Percentiles rank a stretch among this genome's conserved stretches.
Evolutionary conservation across 2,797 vertebrate species (phyloP).

Genomic region (Ctenosaura bakeri): DNA sequence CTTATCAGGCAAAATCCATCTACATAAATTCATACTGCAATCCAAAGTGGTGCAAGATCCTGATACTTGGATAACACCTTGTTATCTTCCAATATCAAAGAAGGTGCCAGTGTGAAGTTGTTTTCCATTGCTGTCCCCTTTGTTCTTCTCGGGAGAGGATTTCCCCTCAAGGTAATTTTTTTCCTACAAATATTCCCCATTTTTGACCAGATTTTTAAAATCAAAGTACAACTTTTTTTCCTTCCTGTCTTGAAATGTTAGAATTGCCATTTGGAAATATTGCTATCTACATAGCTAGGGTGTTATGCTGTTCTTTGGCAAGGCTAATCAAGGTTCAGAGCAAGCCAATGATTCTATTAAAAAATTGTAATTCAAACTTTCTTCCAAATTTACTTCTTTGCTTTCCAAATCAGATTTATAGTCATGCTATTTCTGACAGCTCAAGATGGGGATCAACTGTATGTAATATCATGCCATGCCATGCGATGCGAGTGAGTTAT

Average conservation of each 20-base stretch:
- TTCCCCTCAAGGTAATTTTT: too few relatives aligned
- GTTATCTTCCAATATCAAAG: too few relatives aligned
- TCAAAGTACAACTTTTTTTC: background rate
- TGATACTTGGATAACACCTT: too few relatives aligned
- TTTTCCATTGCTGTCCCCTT: too few relatives aligned
- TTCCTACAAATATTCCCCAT: too few relatives aligned
- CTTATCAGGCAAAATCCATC: too few relatives aligned
- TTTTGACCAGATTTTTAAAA: background rate
- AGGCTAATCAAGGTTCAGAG: constrained; percentile 1
- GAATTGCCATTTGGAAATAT: background rate
- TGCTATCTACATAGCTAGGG: background rate
- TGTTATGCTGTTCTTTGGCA: background rate
- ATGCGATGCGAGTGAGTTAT: background rate
- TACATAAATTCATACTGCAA: too few relatives aligned
- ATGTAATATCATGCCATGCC: background rate
- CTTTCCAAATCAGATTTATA: constrained; percentile 30
- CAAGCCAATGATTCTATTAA: background rate
- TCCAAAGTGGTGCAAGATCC: too few relatives aligned
- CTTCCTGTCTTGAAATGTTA: background rate
- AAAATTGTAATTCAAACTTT: background rate
- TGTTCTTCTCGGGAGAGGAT: too few relatives aligned
- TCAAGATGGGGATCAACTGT: background rate
- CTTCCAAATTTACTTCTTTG: background rate
- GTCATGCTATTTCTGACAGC: background rate
- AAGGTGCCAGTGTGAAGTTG: too few relatives aligned